Evolutionary conservation across 2,113 vertebrate species (phyloP).

Genomic region (Daboia siamensis): DNA sequence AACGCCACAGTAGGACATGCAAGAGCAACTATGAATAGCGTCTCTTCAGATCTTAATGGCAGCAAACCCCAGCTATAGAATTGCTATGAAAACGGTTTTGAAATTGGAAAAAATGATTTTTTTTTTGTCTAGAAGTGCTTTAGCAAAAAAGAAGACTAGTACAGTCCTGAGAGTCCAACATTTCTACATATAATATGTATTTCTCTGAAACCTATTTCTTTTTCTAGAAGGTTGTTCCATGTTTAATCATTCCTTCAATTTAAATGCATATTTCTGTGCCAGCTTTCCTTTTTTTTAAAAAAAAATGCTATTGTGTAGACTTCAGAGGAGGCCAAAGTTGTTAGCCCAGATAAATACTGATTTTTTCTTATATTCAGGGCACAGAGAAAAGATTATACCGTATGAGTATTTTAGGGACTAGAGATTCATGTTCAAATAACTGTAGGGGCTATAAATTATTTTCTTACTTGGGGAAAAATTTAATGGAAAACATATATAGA

Average conservation of each 20-base stretch:
- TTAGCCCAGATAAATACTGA: neutral
- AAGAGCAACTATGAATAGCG: constrained; percentile 23
- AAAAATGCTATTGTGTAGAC: neutral
- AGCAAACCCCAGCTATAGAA: constrained; percentile 26
- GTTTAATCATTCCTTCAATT: neutral
- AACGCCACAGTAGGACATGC: neutral
- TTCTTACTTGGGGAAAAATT: neutral
- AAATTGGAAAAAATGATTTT: constrained; percentile 32
- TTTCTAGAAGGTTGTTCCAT: neutral
- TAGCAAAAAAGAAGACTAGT: neutral
- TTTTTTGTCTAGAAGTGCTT: constrained; percentile 25
- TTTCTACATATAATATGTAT: neutral
- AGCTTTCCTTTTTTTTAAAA: neutral
- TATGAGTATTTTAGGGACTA: neutral
- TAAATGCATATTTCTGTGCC: neutral
- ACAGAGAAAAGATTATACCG: neutral
- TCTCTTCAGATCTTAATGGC: constrained; percentile 18
- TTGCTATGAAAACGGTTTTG: constrained; percentile 35
- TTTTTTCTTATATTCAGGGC: neutral
- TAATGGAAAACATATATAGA: neutral
- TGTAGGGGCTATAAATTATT: neutral
- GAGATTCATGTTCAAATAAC: neutral
- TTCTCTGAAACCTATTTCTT: neutral
- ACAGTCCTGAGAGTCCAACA: neutral
- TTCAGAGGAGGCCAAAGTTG: neutral